Evolutionary conservation across 64 coral and sea anemone species (phyloP).

Genomic region (Stichodactyla helianthus): DNA sequence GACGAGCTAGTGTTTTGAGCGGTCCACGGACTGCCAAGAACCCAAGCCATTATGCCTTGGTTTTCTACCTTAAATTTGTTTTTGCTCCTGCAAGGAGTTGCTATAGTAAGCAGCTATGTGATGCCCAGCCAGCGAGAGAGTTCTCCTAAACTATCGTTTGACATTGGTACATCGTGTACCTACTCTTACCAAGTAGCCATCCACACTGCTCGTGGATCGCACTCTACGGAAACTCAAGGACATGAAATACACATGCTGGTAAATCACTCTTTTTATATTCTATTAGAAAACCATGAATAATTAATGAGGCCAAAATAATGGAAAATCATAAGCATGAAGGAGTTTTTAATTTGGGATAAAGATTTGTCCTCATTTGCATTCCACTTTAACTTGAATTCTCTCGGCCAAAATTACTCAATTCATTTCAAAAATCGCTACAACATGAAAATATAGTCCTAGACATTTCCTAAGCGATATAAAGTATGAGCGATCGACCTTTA

Average conservation of each 20-base stretch:
- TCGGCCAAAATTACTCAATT: no score
- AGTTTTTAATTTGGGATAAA: no score
- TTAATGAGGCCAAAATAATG: no score
- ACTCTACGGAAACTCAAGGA: slow-evolving; percentile 59
- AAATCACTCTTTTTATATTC: background rate
- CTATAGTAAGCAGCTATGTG: background rate
- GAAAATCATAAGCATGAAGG: no score
- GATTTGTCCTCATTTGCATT: no score
- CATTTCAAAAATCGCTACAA: no score
- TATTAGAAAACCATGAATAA: no score
- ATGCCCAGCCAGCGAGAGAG: background rate
- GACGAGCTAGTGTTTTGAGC: background rate
- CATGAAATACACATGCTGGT: slow-evolving; percentile 63
- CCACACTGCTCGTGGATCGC: slow-evolving; percentile 54
- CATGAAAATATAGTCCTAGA: no score
- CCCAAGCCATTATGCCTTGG: slow-evolving; percentile 22
- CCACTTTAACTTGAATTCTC: no score
- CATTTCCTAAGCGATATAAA: no score
- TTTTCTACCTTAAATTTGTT: background rate
- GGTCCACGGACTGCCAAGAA: background rate
- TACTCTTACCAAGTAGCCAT: slow-evolving; percentile 68
- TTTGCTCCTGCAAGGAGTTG: background rate
- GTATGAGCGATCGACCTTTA: no score
- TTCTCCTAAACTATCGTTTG: slow-evolving; percentile 22
- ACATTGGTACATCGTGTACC: slow-evolving; percentile 17